Conservation (phyloP, 2,797 vertebrate genomes). For the Lacerta viridis region DNA sequence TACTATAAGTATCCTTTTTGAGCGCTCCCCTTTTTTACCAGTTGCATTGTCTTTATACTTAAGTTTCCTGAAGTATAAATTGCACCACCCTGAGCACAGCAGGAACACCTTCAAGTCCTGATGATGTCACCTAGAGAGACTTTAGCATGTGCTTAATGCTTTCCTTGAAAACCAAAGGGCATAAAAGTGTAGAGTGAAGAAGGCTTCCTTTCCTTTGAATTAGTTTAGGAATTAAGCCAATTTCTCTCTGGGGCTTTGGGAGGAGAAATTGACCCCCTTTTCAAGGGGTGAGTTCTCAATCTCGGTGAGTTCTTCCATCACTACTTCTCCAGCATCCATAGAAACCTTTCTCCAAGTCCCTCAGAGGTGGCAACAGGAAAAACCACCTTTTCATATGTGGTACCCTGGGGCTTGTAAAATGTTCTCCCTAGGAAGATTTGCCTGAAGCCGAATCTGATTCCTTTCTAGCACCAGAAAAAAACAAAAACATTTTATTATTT, state of each 20-base stretch:
- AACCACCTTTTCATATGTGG: too few species aligned
- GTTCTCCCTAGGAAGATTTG: background rate
- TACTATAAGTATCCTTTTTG: background rate
- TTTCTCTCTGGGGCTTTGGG: too few species aligned
- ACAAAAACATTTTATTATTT: background rate
- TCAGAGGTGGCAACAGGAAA: too few species aligned
- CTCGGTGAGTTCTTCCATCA: too few species aligned
- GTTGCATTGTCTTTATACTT: background rate
- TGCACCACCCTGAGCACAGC: background rate
- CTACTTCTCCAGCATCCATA: too few species aligned
- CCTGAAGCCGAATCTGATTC: background rate
- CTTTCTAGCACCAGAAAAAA: background rate
- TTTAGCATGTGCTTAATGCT: background rate
- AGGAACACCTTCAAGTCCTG: background rate
- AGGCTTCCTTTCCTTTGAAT: too few species aligned
- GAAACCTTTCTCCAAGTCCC: too few species aligned
- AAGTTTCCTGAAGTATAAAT: slow-evolving; percentile 4
- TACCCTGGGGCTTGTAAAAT: background rate
- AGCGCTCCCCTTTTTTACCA: background rate
- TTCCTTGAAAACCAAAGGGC: background rate
- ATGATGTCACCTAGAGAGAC: background rate
- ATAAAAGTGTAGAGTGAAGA: background rate
- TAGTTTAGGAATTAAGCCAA: too few species aligned
- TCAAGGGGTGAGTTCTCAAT: too few species aligned
- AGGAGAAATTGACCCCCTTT: too few species aligned